Base-by-base conservation (phyloP, 2,888 invertebrate genomes). In the Cephalotes varians region DNA sequence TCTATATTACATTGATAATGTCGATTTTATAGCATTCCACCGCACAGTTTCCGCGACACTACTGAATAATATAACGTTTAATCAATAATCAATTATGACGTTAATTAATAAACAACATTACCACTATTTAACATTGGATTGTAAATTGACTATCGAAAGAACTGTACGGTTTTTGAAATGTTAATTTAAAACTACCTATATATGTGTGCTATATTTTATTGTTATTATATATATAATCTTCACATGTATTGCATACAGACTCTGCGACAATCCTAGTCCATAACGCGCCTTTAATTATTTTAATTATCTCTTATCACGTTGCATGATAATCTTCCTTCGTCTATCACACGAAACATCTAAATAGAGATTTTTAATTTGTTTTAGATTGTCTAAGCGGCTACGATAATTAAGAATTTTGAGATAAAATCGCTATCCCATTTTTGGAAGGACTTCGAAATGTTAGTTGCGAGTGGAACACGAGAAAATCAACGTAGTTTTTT, bases 21-120 rank as follows among this genome's bases (percentile, higher is more conserved):
- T 71, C 56, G 77, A 77, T 69, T 77, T 77, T 69, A 54, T 69
- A 77, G 44, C 71, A 25, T 69, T 71, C 77, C 71, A 79, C 71
- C 56, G 40, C 71, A 77, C 49, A 54, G 54, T 21, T n/a, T 40
- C 21, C 56, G 40, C n/a, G 51, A 54, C 37, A 28, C 51, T 28
- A 44, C 25, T 44, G 18, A 54, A 44, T 69, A n/a, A 51, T 56
- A 40, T 44, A 31, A 44, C 40, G 51, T 5, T 56, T 44, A 69
- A 56, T 69, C 54, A 79, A 79, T 71, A 56, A 69, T 21, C 40
- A 54, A 77, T 71, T 71, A 25, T 77, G 21, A 44, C 15, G 7
- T 51, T 69, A 69, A 67, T 67, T 65, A 65, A 65, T 65, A 76
- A 77, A 71, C 34, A 71, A 79, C 44, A 9, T 34, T 79, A 56